Conservation (phyloP, 2,888 invertebrate genomes). For the Margaritifera margaritifera region DNA sequence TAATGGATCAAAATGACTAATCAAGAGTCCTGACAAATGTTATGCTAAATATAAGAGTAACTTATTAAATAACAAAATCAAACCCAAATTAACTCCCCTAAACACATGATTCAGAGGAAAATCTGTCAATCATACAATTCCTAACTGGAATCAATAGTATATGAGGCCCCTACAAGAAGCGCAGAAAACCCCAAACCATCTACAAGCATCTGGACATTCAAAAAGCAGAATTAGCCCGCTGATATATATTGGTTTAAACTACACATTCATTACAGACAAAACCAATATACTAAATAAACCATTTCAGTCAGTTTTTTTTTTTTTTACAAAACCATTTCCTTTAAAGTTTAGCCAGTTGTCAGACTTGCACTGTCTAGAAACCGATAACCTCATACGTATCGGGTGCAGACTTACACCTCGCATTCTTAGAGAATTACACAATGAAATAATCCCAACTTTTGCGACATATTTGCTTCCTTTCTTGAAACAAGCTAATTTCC, state of each 20-base stretch:
- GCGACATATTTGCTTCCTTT: no score
- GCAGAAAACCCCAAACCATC: background rate
- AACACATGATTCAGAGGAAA: no score
- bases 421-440: no score
- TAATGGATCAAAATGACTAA: background rate
- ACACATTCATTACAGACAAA: background rate
- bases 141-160: background rate
- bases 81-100: no score
- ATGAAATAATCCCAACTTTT: no score
- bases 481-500: no score
- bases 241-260: background rate
- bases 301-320: background rate
- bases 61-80: background rate
- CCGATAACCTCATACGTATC: no score
- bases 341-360: no score
- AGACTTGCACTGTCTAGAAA: no score
- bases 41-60: background rate
- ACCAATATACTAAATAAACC: background rate
- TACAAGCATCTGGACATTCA: conserved; percentile 3
- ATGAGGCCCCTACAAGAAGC: background rate
- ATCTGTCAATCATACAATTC: background rate
- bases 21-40: background rate
- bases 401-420: no score
- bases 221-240: conserved; percentile 1
- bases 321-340: no score